A percentile compares a stretch with the other conserved stretches of the same genome.
These are phyloP conservation scores for Osedax frankpressi DNA, from an alignment of 2,888 invertebrate species.

Conservation along the genomic window DNA sequence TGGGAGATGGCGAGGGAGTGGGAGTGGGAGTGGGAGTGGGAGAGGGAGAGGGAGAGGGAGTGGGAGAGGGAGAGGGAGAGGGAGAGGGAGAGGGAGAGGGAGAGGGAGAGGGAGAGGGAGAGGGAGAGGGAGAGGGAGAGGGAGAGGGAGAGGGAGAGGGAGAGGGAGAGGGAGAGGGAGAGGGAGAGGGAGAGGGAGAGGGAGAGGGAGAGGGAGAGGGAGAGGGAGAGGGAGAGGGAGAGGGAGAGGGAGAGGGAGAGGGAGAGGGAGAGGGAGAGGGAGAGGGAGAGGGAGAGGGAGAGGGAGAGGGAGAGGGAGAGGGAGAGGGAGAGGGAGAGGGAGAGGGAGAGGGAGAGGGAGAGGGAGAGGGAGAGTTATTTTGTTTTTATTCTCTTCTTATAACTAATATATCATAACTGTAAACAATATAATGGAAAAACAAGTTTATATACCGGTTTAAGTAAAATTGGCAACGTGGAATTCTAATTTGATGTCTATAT, in stretches of 20 bases:
- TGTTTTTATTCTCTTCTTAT: too few relatives aligned
- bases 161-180: background rate
- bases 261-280: constrained; percentile 4
- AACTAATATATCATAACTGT: too few relatives aligned
- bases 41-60: background rate
- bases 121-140: background rate
- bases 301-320: constrained; percentile 4
- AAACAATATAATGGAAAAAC: too few relatives aligned
- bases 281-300: constrained; percentile 4
- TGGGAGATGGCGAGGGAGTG: too few relatives aligned
- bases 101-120: background rate
- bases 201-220: constrained; percentile 2
- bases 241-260: constrained; percentile 4
- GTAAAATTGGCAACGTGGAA: too few relatives aligned
- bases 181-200: background rate
- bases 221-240: constrained; percentile 4
- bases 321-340: constrained; percentile 4
- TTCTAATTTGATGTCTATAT: too few relatives aligned
- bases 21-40: too few relatives aligned
- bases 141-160: background rate
- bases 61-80: background rate
- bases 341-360: constrained; percentile 4
- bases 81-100: background rate
- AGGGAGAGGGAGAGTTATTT: background rate
- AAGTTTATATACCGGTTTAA: too few relatives aligned